Percentiles rank a stretch among this genome's conserved stretches.
Evolutionary conservation across 2,113 vertebrate genomes (phyloP).

Genomic region (Anhinga rufa): DNA sequence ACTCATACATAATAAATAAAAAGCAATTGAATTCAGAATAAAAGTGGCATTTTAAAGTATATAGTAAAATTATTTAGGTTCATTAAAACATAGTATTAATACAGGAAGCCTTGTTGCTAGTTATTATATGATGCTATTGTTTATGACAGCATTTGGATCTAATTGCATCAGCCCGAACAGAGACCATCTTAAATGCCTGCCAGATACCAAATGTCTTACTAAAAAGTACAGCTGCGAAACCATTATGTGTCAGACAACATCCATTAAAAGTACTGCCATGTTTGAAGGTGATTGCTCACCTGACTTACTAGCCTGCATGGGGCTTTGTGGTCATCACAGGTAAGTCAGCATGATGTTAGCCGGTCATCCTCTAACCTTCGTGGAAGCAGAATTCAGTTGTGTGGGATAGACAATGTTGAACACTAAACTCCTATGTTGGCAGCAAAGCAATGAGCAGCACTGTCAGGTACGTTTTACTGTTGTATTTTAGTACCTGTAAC

Average conservation of each 20-base stretch:
- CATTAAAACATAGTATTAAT: neutral
- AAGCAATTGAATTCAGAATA: neutral
- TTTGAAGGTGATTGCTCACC: neutral
- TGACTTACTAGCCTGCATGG: neutral
- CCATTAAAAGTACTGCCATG: neutral
- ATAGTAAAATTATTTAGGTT: neutral
- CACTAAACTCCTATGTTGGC: neutral
- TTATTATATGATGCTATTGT: neutral
- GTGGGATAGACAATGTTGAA: fast-evolving
- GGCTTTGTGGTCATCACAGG: neutral
- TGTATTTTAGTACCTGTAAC: neutral
- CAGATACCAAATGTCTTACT: neutral
- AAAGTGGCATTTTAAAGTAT: neutral
- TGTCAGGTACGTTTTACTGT: neutral
- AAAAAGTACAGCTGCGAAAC: neutral
- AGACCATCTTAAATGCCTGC: neutral
- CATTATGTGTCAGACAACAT: neutral
- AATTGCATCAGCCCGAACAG: neutral
- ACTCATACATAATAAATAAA: neutral
- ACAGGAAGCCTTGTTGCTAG: neutral
- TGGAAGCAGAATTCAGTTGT: neutral
- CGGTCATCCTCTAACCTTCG: neutral
- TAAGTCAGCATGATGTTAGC: neutral
- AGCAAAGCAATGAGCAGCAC: neutral
- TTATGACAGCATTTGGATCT: neutral